A percentile compares a stretch with the other conserved stretches of the same genome.
phyloP scores from a whole-genome alignment of 2,797 vertebrate genomes.

The Coreius guichenoti region DNA sequence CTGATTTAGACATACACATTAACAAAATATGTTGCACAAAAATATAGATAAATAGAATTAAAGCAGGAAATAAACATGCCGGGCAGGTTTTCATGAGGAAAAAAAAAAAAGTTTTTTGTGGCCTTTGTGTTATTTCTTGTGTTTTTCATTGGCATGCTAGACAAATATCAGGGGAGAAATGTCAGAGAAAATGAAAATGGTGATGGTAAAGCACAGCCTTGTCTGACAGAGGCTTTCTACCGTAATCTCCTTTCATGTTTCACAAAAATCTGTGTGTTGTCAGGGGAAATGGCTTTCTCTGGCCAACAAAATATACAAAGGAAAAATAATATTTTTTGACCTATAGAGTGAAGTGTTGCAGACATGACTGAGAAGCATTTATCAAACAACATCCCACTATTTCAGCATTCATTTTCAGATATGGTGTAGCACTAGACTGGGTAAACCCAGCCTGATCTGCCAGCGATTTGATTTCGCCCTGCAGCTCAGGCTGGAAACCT shows the following conservation, averaged over 20 bases:
- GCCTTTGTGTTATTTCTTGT: background rate
- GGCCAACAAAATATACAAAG: conserved; percentile 17
- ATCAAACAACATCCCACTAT: background rate
- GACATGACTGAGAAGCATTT: background rate
- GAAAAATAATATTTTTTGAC: background rate
- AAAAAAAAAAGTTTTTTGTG: background rate
- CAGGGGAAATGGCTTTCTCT: conserved; percentile 33
- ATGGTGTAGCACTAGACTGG: background rate
- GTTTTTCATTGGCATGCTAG: conserved; percentile 48
- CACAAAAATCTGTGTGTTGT: conserved; percentile 33
- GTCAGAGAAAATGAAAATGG: conserved; percentile 40
- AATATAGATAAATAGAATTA: background rate
- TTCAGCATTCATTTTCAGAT: conserved; percentile 4
- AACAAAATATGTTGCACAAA: background rate
- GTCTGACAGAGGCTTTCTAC: conserved; percentile 42
- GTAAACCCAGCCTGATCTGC: too few species aligned
- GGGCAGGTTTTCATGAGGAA: background rate
- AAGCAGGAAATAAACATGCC: background rate
- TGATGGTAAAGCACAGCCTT: conserved; percentile 32
- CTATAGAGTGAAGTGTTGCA: background rate
- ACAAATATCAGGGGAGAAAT: conserved; percentile 16
- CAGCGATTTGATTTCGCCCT: too few species aligned
- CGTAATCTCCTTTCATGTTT: conserved; percentile 44
- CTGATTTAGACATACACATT: background rate
- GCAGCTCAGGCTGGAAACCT: too few species aligned